phyloP scores from a whole-genome alignment of 2,797 vertebrate genomes.

The Sebastolobus altivelis region DNA sequence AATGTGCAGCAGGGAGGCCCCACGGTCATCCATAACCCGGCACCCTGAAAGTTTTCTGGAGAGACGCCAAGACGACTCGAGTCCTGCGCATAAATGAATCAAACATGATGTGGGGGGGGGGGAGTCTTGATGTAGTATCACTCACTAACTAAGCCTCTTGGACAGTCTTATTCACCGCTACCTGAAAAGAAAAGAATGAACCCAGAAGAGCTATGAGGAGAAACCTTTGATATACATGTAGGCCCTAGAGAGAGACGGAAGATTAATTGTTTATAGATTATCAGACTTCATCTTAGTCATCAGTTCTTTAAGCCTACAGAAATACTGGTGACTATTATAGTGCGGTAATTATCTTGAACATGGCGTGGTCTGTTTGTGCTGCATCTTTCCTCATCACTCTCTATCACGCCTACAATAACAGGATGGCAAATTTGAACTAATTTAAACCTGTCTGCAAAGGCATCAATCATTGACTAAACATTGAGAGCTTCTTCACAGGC shows the following conservation, averaged over 20 bases:
- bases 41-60: slow-evolving; percentile 57
- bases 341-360: neutral
- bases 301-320: slow-evolving; percentile 1
- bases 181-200: slow-evolving; percentile 25
- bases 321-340: neutral
- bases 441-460: slow-evolving; percentile 16
- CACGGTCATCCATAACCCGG: slow-evolving; percentile 62
- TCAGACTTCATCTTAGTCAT: neutral
- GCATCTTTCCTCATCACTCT: slow-evolving; percentile 10
- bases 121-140: slow-evolving; percentile 44
- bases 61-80: slow-evolving; percentile 34
- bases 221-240: neutral
- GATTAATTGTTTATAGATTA: neutral
- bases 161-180: slow-evolving; percentile 17
- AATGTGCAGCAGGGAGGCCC: slow-evolving; percentile 68
- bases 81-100: slow-evolving; percentile 48
- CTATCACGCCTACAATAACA: slow-evolving; percentile 38
- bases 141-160: slow-evolving; percentile 6
- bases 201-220: neutral
- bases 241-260: neutral
- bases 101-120: slow-evolving; percentile 6
- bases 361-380: neutral
- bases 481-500: neutral
- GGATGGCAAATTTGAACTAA: slow-evolving; percentile 33
- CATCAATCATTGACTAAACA: neutral